Evolutionary conservation across 2,888 invertebrate genomes (phyloP), one percentile per base, ranked within the genome.

Genomic region (Yponomeuta evonymella): DNA sequence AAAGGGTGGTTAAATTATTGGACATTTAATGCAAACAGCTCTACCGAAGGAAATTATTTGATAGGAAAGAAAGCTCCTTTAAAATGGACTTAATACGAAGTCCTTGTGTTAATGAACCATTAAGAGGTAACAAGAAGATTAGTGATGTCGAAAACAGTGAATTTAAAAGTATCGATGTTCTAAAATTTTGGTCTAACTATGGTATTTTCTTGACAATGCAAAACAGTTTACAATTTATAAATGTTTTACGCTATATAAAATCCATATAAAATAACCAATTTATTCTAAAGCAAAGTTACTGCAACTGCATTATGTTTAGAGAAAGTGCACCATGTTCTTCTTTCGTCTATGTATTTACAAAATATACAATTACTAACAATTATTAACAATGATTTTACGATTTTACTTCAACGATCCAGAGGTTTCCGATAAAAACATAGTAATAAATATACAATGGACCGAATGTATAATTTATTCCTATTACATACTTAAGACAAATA

Each of bases 341-440:
- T 58, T 58, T 58, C 78, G 75, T 74, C 73, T 79, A 78, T 76
- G 72, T 90, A 90, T 91, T 83, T 91, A 92, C 90, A 92, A 79
- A 82, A 87, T 91, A 75, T 90, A 91, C 90, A 92, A 79, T 79
- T 84, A 84, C 88, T 90, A 89, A 87, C 85, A 86, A 84, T 77
- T 88, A 88, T 87, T 86, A 90, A 90, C 90, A 90, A 84, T 82
- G 81, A 82, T 78, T 78, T 79, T 75, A 78, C 43, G 81, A 82
- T 78, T 78, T 79, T 75, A 78, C 43, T 62, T 62, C 30, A 62
- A 69, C 62, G 63, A 33, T 67, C 8, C 43, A 43, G 51, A 58
- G 51, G 12, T 58, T 58, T 58, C 15, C 15, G 23, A 51, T 68
- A 68, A 48, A 51, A 48, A 68, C 48, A 68, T 66, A 48, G 3